Conservation (phyloP, 2,888 invertebrate genomes). For the Notodonta ziczac region DNA sequence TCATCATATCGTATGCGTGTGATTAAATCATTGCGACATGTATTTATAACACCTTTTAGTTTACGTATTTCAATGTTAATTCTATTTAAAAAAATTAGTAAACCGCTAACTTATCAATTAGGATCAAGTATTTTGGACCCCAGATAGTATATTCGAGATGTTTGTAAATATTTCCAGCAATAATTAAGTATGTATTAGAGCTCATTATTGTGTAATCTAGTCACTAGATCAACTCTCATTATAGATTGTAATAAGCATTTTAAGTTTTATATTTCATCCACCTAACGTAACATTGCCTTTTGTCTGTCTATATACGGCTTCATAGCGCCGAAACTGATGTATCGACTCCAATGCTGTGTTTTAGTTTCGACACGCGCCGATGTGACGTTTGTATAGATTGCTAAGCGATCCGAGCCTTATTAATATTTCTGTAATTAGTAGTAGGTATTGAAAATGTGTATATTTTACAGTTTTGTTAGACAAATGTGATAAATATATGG, state of each 20-base stretch:
- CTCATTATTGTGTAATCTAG: slow-evolving; percentile 26
- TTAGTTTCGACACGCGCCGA: background rate
- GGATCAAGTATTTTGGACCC: too few species aligned
- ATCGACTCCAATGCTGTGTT: background rate
- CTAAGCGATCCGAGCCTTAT: background rate
- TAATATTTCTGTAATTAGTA: background rate
- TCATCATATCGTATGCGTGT: too few species aligned
- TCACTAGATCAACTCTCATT: slow-evolving; percentile 19
- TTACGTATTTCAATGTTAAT: too few species aligned
- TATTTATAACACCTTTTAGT: too few species aligned
- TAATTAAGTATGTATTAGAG: slow-evolving; percentile 7
- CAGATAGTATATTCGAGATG: background rate
- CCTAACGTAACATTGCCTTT: slow-evolving; percentile 13
- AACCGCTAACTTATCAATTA: too few species aligned
- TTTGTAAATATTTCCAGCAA: slow-evolving; percentile 5
- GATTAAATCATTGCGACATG: too few species aligned
- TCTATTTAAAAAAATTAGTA: too few species aligned
- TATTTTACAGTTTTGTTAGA: slow-evolving; percentile 13
- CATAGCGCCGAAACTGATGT: background rate
- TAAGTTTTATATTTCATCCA: slow-evolving; percentile 1
- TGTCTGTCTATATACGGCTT: slow-evolving; percentile 4
- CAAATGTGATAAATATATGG: slow-evolving; percentile 26
- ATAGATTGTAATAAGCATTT: background rate
- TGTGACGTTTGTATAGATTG: background rate
- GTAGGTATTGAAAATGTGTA: slow-evolving; percentile 1